Base-by-base conservation (phyloP, 2,797 vertebrate genomes). In the Hyperoplus immaculatus region DNA sequence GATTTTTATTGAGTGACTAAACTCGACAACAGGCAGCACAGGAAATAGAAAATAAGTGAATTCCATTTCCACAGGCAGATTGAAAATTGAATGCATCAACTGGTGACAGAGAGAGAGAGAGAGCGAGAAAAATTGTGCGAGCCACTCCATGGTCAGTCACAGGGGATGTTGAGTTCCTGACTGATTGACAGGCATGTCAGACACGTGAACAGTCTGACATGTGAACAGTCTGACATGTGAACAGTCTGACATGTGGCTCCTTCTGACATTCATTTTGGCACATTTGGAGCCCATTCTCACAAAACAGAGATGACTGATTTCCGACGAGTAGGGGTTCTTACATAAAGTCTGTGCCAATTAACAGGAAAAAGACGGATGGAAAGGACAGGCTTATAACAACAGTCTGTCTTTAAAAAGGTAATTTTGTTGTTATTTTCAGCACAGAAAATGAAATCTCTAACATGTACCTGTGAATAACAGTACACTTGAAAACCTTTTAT, bases 401-500 rank as follows among this genome's bases (percentile, higher is more conserved):
- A 38, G 6, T 16, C 10, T 8, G 54, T 62, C 59, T 56, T 73
- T 41, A 7, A 70, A 81, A 86, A 79, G 38, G 69, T 67, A 6
- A 76, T 46, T 72, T 55, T 58, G 18, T 62, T 53, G 13, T n/a
- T 43, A 16, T 47, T 51, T 45, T 45, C n/a, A 53, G 18, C 16
- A 39, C 50, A 58, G 70, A 10, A 43, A 45, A 72, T 51, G 3
- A 51, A 51, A 78, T 57, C 13, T 41, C 11, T 45, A 64, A 57
- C 36, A 67, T 6, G 16, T 56, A 66, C 64, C 38, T 50, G 67
- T 81, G 68, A 85, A 53, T 78, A 39, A 70, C 2, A 0, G 10
- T 29, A 67, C 49, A 71, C 39, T 83, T 78, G 69, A 64, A 88
- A 85, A 65, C 49, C 36, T 70, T 49, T 85, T 60, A 76, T 59